A percentile compares a stretch with the other conserved stretches of the same genome.
phyloP scores from a whole-genome alignment of 2,113 vertebrate species.

The Castor canadensis region DNA sequence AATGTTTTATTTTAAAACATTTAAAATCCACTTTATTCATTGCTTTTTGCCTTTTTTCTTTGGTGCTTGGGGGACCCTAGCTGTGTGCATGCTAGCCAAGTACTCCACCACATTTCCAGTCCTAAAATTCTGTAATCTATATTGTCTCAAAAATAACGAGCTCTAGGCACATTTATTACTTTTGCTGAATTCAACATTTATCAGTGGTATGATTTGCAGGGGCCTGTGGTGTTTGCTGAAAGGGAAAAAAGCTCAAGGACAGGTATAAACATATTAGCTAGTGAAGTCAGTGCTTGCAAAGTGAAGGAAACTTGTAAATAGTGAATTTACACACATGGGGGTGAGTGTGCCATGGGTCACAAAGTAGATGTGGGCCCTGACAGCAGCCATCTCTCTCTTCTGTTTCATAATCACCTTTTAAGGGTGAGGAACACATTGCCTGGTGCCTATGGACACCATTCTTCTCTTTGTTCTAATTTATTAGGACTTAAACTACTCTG shows the following conservation, averaged over 20 bases:
- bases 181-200: not conserved
- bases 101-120: not conserved
- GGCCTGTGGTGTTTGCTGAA: too few species aligned
- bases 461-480: not conserved
- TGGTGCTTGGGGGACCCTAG: too few species aligned
- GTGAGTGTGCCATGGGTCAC: too few species aligned
- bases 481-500: not conserved
- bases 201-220: not conserved
- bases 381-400: too few species aligned
- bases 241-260: not conserved
- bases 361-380: not conserved
- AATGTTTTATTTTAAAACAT: not conserved
- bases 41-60: not conserved
- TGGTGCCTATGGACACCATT: not conserved
- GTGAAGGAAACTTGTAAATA: not conserved
- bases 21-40: not conserved
- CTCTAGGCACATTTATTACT: too few species aligned
- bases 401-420: not conserved
- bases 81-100: not conserved
- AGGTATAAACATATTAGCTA: too few species aligned
- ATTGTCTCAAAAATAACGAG: not conserved
- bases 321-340: rapidly evolving
- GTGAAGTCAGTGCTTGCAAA: not conserved
- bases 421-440: rapidly evolving
- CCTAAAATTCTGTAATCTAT: not conserved